phyloP scores from a whole-genome alignment of 2,797 vertebrate genomes.

The Sebastes ruberrimus region DNA sequence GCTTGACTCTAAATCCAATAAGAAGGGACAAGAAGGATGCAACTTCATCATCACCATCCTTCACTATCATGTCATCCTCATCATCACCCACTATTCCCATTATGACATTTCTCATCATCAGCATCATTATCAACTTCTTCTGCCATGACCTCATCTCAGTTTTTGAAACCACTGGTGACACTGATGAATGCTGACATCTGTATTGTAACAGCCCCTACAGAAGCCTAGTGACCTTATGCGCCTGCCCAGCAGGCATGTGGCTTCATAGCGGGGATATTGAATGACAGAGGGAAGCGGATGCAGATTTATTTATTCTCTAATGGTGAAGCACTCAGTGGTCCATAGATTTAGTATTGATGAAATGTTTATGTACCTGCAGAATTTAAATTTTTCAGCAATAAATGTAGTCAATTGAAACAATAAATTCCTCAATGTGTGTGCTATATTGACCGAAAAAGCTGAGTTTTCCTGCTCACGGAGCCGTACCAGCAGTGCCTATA shows the following conservation, averaged over 20 bases:
- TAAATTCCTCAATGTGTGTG: background rate
- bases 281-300: slow-evolving; percentile 1
- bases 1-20: background rate
- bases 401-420: background rate
- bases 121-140: slow-evolving; percentile 4
- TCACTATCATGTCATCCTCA: background rate
- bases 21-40: background rate
- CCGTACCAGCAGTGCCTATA: background rate
- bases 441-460: background rate
- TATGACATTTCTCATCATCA: slow-evolving; percentile 10
- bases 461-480: background rate
- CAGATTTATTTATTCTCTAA: slow-evolving; percentile 15
- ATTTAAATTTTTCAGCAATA: background rate
- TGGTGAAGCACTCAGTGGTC: background rate
- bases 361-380: slow-evolving; percentile 10
- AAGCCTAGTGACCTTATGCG: slow-evolving; percentile 31
- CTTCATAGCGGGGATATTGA: slow-evolving; percentile 14
- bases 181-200: slow-evolving; percentile 49
- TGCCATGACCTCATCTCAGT: slow-evolving; percentile 7
- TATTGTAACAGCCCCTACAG: slow-evolving; percentile 18
- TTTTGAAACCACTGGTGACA: slow-evolving; percentile 20
- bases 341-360: slow-evolving; percentile 16
- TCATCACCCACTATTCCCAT: background rate
- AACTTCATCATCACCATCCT: background rate
- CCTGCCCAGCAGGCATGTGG: slow-evolving; percentile 17